Base-by-base conservation (phyloP, 2,888 invertebrate species). In the Stramonita haemastoma region DNA sequence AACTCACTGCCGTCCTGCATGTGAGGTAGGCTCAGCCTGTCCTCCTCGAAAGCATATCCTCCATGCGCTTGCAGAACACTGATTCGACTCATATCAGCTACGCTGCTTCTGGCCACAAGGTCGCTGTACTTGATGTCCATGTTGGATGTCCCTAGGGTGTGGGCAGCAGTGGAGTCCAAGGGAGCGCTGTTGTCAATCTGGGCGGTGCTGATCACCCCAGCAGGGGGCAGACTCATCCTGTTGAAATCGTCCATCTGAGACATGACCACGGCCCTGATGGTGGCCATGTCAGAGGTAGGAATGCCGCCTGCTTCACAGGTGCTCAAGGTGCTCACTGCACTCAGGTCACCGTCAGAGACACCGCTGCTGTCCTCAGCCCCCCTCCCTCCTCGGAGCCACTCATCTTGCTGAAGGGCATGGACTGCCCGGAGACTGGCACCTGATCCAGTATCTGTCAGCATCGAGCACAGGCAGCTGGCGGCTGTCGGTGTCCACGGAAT, bases 161-260 rank as follows among this genome's bases (percentile, higher is more conserved):
- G 90, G n/a, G 84, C 70, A 5, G 87, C 83, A n/a, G 87, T 84
- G 15, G 87, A 60, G 17, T 83, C 56, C 5, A 89, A 73, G 73
- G 70, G 88, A 84, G 87, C 89, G 26, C 90, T 86, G 29, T 89
- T 87, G 34, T 90, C 88, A 83, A 81, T 87, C 34, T 87, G 87
- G 56, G 29, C 83, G 0, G 90, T 79, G 34, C 36, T 83, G 17
- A 83, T 26, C 5, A 36, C 46, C 36, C 36, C 81, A 19, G 81
- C 8, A 36, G 11, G 36, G n/a, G 81, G 46, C 26, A 83, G 5
- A 46, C 11, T 83, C 6, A 83, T 83, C 46, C 81, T 83, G 81
- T 22, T 83, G 81, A 83, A 83, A 22, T 83, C 81, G 46, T 83
- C 81, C 81, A 83, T 15, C 46, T 83, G 36, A 19, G 81, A 83